Evolutionary conservation across 2,113 vertebrate genomes (phyloP).

Genomic region (Sceloporus undulatus): DNA sequence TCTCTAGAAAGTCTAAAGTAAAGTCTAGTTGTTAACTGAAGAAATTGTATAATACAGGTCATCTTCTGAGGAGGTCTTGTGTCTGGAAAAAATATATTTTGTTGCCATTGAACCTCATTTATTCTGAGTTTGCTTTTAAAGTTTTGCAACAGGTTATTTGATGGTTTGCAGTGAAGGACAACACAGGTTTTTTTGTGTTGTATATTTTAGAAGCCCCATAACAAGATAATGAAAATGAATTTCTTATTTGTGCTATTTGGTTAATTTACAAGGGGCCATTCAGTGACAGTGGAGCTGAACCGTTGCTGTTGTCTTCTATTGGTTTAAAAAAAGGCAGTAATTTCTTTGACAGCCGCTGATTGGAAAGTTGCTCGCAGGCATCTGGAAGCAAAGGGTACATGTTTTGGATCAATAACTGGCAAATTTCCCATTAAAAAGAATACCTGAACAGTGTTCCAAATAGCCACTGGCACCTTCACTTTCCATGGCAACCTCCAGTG

Average conservation of each 20-base stretch:
- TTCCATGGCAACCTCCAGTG: constrained; percentile 79
- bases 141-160: constrained; percentile 43
- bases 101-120: constrained; percentile 25
- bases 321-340: constrained; percentile 83
- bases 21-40: constrained; percentile 44
- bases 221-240: constrained; percentile 40
- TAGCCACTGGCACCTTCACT: constrained; percentile 91
- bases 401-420: constrained; percentile 97
- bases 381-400: constrained; percentile 84
- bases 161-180: constrained; percentile 41
- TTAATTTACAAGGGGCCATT: constrained; percentile 75
- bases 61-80: constrained; percentile 47
- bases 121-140: constrained; percentile 55
- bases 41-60: constrained; percentile 42
- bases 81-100: constrained; percentile 26
- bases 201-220: constrained; percentile 13
- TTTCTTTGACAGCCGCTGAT: constrained; percentile 95
- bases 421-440: constrained; percentile 99
- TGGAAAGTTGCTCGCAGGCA: constrained; percentile 92
- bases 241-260: constrained; percentile 33
- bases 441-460: constrained; percentile 91
- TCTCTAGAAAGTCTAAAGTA: constrained; percentile 32
- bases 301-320: constrained; percentile 79
- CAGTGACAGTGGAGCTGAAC: constrained; percentile 56
- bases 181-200: constrained; percentile 26